A percentile compares a stretch with the other conserved stretches of the same genome.
These are phyloP conservation scores for Acanthosepion esculentum DNA, from an alignment of 2,888 invertebrate genomes.

Conservation along the genomic window DNA sequence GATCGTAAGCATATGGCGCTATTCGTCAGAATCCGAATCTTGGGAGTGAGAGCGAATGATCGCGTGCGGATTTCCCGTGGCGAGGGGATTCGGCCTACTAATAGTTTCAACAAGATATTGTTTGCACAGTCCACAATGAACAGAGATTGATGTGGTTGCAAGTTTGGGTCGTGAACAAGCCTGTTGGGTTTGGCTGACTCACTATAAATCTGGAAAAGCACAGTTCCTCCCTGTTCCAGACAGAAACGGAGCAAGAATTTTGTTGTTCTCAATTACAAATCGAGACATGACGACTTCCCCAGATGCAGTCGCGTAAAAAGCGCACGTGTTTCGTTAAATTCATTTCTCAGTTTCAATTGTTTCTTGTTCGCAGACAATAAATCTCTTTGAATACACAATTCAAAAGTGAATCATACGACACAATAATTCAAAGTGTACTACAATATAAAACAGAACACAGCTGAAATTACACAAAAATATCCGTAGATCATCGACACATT, in stretches of 20 bases:
- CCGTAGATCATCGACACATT: too few relatives aligned
- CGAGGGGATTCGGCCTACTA: background rate
- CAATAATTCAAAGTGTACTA: too few relatives aligned
- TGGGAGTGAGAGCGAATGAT: background rate
- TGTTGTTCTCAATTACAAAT: background rate
- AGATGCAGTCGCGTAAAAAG: background rate
- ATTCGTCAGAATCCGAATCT: background rate
- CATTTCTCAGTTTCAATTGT: background rate
- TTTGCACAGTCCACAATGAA: background rate
- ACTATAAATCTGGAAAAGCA: too few relatives aligned
- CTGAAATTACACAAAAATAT: too few relatives aligned
- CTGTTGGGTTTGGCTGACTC: background rate
- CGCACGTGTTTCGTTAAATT: background rate
- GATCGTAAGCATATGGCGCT: background rate
- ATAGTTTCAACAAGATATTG: background rate
- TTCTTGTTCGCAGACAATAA: background rate
- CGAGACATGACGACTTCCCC: background rate
- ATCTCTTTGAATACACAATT: background rate
- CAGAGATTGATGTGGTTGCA: background rate
- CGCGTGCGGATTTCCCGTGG: background rate
- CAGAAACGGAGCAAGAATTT: slow-evolving; percentile 14
- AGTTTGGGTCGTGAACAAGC: background rate
- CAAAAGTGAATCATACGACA: background rate
- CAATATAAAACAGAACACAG: too few relatives aligned
- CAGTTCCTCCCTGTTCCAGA: background rate